phyloP scores from a whole-genome alignment of 2,888 invertebrate genomes.

The Troides helena region DNA sequence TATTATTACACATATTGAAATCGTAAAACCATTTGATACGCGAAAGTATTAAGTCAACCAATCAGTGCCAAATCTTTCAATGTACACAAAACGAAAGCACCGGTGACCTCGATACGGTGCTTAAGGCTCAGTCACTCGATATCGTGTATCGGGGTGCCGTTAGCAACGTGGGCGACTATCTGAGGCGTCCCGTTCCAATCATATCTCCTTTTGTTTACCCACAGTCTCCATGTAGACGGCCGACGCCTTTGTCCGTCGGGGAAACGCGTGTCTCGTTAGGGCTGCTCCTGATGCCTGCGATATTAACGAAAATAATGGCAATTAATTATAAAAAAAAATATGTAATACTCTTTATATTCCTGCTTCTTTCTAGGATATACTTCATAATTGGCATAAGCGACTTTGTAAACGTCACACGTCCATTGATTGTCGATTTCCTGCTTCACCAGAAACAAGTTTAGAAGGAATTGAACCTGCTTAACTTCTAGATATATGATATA shows the following conservation, averaged over 20 bases:
- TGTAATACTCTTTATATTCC: too few species aligned
- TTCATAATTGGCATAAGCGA: too few species aligned
- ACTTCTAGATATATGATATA: too few species aligned
- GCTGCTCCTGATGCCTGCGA: not conserved
- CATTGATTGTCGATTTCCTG: too few species aligned
- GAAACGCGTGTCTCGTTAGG: slow-evolving; percentile 28
- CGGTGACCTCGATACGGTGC: slow-evolving; percentile 36
- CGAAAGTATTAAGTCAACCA: slow-evolving; percentile 24
- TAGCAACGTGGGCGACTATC: slow-evolving; percentile 38
- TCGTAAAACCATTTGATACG: slow-evolving; percentile 3
- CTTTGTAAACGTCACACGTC: too few species aligned
- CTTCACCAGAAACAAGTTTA: too few species aligned
- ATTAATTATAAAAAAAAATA: not conserved
- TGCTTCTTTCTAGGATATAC: too few species aligned
- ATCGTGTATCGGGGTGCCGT: slow-evolving; percentile 29
- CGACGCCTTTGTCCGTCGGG: slow-evolving; percentile 48
- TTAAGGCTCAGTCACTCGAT: slow-evolving; percentile 31
- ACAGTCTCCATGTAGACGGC: slow-evolving; percentile 54
- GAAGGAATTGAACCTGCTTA: too few species aligned
- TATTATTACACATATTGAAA: not conserved
- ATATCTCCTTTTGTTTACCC: slow-evolving; percentile 68
- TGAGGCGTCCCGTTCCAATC: slow-evolving; percentile 56
- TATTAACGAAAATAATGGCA: not conserved
- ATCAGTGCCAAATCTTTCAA: slow-evolving; percentile 30
- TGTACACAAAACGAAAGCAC: slow-evolving; percentile 25